phyloP scores from a whole-genome alignment of 2,888 invertebrate genomes.

The Aricia artaxerxes region DNA sequence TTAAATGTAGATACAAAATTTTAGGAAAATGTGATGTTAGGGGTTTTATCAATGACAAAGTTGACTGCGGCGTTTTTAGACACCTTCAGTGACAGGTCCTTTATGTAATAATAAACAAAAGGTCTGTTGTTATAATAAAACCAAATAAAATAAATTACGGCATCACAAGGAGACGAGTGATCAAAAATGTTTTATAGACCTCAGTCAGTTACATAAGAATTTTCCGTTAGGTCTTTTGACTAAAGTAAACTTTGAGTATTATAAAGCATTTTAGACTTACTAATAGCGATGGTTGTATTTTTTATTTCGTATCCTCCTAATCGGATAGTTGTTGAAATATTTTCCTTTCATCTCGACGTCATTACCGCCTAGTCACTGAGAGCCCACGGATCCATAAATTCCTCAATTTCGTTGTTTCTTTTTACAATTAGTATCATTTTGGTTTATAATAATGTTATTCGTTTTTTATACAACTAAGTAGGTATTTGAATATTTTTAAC shows the following conservation, averaged over 20 bases:
- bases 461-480: conserved; percentile 71
- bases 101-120: conserved; percentile 49
- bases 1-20: conserved; percentile 74
- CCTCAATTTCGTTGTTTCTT: conserved; percentile 62
- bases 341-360: conserved; percentile 56
- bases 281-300: conserved; percentile 53
- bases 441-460: conserved; percentile 73
- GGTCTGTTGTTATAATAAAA: conserved; percentile 53
- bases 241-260: conserved; percentile 61
- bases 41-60: conserved; percentile 81
- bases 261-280: conserved; percentile 67
- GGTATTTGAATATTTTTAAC: conserved; percentile 57
- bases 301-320: conserved; percentile 48
- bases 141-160: conserved; percentile 46
- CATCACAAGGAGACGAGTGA: conserved; percentile 59
- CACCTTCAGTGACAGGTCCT: conserved; percentile 55
- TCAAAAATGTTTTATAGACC: conserved; percentile 67
- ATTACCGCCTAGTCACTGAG: conserved; percentile 80
- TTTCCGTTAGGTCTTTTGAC: conserved; percentile 50
- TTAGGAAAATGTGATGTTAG: conserved; percentile 76
- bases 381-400: conserved; percentile 69
- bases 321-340: conserved; percentile 55
- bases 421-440: conserved; percentile 69
- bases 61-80: conserved; percentile 71
- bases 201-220: conserved; percentile 52